Base-by-base conservation (phyloP, 53 echinoderm and acorn worm genomes). In the Astropecten irregularis region DNA sequence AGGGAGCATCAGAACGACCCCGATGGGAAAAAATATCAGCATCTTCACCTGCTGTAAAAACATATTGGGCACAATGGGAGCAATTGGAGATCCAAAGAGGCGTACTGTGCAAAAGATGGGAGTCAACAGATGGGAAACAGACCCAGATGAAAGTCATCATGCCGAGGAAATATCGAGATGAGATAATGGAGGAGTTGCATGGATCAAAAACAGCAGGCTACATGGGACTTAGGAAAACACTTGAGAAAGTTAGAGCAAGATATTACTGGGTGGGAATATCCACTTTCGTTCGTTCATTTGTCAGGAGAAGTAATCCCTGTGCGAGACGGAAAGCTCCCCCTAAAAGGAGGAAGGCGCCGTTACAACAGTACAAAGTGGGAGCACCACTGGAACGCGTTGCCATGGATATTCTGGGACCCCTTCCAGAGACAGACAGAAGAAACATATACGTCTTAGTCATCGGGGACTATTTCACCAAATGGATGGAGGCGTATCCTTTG, bases 381-480 rank as follows among this genome's bases (percentile, higher is more conserved):
- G 86, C 23, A 6, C 59, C 86, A 8, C 5, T 85, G 22, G 86
- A 85, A 50, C 36, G 86, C 15, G 73, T 87, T 31, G 87, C 87
- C 11, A 68, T 87, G 66, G 87, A 87, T 36, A 79, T 87, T 11
- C 69, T 87, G 0, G 87, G 87, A 9, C 79, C 87, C 0, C 56
- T 87, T 21, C 87, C 81, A n/a, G 35, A 42, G 28, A 79, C 76
- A 8, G 31, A 39, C 5, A 39, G 52, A 29, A 77, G 86, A 7
- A 76, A 86, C 32, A 21, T 20, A 7, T 86, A 77, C 35, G 42
- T 86, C 9, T 18, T 86, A 5, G 71, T 59, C 6, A 46, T 86
- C 7, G 86, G 86, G 6, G 86, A 86, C 51, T 86, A 86, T 27
- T 86, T 50, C 3, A 77, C 86, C 6, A 86, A 86, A 52, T 77